Base-by-base conservation (phyloP, 2,888 invertebrate species). In the Nymphalis polychloros region DNA sequence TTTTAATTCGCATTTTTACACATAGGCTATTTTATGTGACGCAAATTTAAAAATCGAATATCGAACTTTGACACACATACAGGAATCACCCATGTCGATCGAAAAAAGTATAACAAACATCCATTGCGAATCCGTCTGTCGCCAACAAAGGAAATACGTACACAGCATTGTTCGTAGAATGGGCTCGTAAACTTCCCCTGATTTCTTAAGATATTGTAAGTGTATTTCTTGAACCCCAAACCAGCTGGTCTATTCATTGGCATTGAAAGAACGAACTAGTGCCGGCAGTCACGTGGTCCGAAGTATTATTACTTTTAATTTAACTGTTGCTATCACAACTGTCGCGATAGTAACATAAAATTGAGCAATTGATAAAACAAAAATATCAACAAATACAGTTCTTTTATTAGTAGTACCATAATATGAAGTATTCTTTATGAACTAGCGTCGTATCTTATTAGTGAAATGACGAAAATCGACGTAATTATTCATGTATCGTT, bases 201-300 rank as follows among this genome's bases (percentile, higher is more conserved):
- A 86, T 85, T 77, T 79, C 85, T 87, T 84, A 69, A 63, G 77
- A 61, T 71, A 85, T 85, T 83, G 80, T 81, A 81, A 87, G 76
- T 84, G 79, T 85, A 84, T 88, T 87, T 85, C 88, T 85, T 82
- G 81, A 78, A 78, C 79, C 81, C 81, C 80, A 81, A 85, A 88
- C 89, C 91, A 92, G 90, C 90, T 91, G 92, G 87, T 85, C 88
- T 87, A 88, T 91, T 89, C 80, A 91, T 82, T 75, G 59, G 73
- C 72, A 79, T 81, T 75, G 72, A 71, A 68, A 65, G 61, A 73
- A 67, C 71, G 67, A 70, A 75, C 68, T 63, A 69, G 68, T 76
- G 79, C 74, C 77, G 78, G 77, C 72, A 69, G 83, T 84, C 89
- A 90, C 89, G 90, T 90, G 88, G 86, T 79, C 77, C 77, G 76